Percentiles rank a stretch among this genome's conserved stretches.
phyloP scores from a whole-genome alignment of 92 coral and sea anemone species.

The Paragorgia papillata region DNA sequence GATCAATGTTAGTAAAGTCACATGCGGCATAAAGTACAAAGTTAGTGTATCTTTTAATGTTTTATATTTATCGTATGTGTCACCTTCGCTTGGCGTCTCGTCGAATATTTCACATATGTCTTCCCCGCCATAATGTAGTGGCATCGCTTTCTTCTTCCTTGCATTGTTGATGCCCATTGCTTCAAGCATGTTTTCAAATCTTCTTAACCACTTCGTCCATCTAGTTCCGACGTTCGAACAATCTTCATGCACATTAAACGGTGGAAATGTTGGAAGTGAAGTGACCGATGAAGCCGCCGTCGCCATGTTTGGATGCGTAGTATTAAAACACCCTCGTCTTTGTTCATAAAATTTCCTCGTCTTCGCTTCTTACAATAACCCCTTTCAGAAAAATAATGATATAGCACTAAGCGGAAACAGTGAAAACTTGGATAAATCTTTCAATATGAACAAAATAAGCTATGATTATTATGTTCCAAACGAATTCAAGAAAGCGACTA shows the following conservation, averaged over 20 bases:
- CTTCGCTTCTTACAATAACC: no score
- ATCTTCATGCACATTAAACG: no score
- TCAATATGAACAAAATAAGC: no score
- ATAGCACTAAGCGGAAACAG: no score
- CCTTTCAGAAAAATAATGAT: no score
- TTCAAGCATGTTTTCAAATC: neutral
- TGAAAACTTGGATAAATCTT: no score
- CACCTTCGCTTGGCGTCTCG: no score
- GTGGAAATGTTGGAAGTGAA: conserved; percentile 54
- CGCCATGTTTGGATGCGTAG: conserved; percentile 74
- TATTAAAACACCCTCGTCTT: no score
- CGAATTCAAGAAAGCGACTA: no score
- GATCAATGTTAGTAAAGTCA: conserved; percentile 20
- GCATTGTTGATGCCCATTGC: neutral
- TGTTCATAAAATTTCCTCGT: no score
- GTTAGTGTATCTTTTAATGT: conserved; percentile 8
- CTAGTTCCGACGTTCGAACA: neutral
- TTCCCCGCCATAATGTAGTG: neutral
- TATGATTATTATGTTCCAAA: no score
- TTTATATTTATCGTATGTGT: neutral
- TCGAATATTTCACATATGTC: no score
- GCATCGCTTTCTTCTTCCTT: neutral
- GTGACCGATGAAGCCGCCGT: conserved; percentile 69
- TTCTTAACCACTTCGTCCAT: neutral
- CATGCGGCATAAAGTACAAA: conserved; percentile 40